Percentiles rank a stretch among this genome's conserved stretches.
These are phyloP conservation scores for Ceriagrion tenellum DNA, from an alignment of 2,888 invertebrate genomes.

Conservation along the genomic window DNA sequence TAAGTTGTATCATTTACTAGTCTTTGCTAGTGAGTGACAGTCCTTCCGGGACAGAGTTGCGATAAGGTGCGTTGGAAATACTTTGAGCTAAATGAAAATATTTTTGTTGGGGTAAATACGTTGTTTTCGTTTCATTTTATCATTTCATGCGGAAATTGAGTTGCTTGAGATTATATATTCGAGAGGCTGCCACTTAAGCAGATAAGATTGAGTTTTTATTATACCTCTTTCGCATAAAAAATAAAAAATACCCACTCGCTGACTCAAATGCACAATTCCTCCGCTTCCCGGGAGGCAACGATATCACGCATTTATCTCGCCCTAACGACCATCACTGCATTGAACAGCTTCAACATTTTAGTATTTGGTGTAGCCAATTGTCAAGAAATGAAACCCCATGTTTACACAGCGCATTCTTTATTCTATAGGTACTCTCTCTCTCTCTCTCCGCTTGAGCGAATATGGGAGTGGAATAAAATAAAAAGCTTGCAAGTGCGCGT, in stretches of 20 bases:
- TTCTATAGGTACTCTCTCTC: too few species aligned
- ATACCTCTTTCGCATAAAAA: background rate
- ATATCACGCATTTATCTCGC: background rate
- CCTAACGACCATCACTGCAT: background rate
- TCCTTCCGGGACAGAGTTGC: background rate
- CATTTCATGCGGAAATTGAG: background rate
- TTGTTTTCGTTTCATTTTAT: background rate
- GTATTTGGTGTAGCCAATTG: slow-evolving; percentile 8
- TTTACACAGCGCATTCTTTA: slow-evolving; percentile 8
- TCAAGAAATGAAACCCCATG: slow-evolving; percentile 25
- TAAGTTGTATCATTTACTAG: too few species aligned
- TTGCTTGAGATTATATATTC: background rate
- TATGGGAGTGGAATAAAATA: background rate
- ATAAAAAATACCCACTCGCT: background rate
- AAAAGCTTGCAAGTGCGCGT: background rate
- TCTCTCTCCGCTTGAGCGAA: background rate
- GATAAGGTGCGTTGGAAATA: background rate
- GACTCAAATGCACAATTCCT: background rate
- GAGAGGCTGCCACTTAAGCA: background rate
- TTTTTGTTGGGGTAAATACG: background rate
- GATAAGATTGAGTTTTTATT: background rate
- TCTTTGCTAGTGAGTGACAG: background rate
- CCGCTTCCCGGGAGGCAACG: background rate
- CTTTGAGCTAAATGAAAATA: background rate
- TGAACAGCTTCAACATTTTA: slow-evolving; percentile 9